phyloP scores from a whole-genome alignment of 1,140 invertebrate genomes.

The Orius laevigatus region DNA sequence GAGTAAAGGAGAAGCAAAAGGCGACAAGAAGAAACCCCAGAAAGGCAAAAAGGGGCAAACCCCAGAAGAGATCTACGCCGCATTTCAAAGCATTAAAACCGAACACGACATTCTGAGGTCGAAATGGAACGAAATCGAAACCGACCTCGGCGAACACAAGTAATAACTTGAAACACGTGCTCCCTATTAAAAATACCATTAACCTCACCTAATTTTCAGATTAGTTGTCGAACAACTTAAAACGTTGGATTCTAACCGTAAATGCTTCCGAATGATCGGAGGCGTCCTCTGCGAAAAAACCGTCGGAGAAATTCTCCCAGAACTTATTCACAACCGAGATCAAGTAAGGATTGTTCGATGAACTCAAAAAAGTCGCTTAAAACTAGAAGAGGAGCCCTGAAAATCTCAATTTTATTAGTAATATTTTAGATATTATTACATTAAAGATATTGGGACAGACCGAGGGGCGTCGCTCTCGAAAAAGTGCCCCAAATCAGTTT shows the following conservation, averaged over 20 bases:
- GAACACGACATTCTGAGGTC: constrained; percentile 71
- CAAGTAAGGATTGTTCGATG: constrained; percentile 40
- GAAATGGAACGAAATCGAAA: constrained; percentile 81
- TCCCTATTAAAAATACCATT: constrained; percentile 2
- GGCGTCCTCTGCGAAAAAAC: constrained; percentile 84
- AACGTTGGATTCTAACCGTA: constrained; percentile 65
- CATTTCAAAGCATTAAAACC: constrained; percentile 68
- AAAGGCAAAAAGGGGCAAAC: constrained; percentile 30
- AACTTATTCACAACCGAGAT: constrained; percentile 63
- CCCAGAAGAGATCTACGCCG: constrained; percentile 64
- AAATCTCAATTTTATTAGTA: constrained; percentile 1
- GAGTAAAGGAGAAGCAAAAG: neutral
- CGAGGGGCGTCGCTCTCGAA: too few species aligned
- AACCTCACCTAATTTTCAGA: constrained; percentile 36
- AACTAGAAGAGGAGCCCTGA: too few species aligned
- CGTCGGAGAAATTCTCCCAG: constrained; percentile 79
- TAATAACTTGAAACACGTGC: constrained; percentile 29
- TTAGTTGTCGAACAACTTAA: constrained; percentile 88
- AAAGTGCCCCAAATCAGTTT: too few species aligned
- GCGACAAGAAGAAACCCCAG: constrained; percentile 10
- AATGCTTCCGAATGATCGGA: constrained; percentile 86
- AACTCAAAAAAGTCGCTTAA: too few species aligned
- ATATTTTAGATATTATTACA: neutral
- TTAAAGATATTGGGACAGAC: constrained; percentile 1
- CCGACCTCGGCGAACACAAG: constrained; percentile 91